A percentile compares a stretch with the other conserved stretches of the same genome.
Conservation (phyloP, 2,113 vertebrate genomes). For the Paraplagusia blochii region DNA sequence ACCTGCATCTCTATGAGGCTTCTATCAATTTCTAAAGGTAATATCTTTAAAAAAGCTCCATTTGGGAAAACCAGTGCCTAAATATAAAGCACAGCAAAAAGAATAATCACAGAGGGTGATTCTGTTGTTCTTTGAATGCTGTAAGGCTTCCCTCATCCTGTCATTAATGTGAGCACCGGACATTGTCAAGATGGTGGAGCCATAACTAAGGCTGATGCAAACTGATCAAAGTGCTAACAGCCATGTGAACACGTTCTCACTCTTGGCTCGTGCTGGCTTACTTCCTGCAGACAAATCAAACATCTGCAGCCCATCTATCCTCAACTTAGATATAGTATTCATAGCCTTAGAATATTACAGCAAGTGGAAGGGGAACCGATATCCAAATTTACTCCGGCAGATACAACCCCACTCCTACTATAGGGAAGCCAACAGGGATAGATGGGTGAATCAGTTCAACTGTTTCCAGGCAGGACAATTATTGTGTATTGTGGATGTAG, state of each 20-base stretch:
- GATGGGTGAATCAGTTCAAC: constrained; percentile 25
- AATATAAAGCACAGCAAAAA: too few species aligned
- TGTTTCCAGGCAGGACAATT: constrained; percentile 36
- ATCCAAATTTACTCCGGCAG: constrained; percentile 34
- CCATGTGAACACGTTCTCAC: constrained; percentile 19
- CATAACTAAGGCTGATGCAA: constrained; percentile 12
- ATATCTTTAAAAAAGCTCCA: constrained; percentile 1
- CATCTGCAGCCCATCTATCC: constrained; percentile 12
- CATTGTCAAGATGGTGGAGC: constrained; percentile 8
- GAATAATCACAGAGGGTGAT: too few species aligned
- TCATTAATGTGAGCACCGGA: too few species aligned
- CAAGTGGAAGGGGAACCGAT: constrained; percentile 47
- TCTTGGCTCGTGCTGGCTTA: constrained; percentile 9
- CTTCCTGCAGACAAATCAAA: constrained; percentile 12
- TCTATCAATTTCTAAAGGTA: constrained; percentile 4
- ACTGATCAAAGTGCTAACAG: constrained; percentile 45
- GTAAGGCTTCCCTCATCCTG: too few species aligned
- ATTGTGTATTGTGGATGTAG: constrained; percentile 40
- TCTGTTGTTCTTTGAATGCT: too few species aligned
- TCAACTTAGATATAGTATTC: constrained; percentile 19
- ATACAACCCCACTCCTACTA: constrained; percentile 31
- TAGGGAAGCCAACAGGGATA: constrained; percentile 26
- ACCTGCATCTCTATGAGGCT: too few species aligned
- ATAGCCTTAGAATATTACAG: constrained; percentile 27
- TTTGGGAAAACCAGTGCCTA: neutral